Evolutionary conservation across 2,113 vertebrate species (phyloP), one percentile per base, ranked within the genome.

Genomic region (Sporophila hypoxantha): DNA sequence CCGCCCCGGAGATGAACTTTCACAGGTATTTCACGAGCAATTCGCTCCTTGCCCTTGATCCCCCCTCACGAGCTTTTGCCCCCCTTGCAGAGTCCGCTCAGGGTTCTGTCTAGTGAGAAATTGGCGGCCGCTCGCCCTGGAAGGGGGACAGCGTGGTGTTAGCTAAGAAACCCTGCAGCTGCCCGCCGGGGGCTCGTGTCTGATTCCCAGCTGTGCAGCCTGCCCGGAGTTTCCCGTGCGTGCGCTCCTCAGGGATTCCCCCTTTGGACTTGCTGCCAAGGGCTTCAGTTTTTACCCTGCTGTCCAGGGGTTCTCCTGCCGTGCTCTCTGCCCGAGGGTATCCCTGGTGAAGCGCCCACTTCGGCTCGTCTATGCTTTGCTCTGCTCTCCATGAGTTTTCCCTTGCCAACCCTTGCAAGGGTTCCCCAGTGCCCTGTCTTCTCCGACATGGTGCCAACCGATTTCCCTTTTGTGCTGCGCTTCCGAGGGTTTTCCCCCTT

Each of bases 1-100:
- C 99, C 99, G 3, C 99, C 99, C 10, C 98, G 97, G 99, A 99
- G 96, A 99, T 99, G 99, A 99, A 99, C 93, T 99, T 99, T 91
- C 99, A 99, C 96, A 98, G 99, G 99, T 99, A 95, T 1, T 29
- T 52, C 49, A 6, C 11, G 49, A 29, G 10, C 49, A n/a, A 27
- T 50, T 52, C 49, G 98, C 78, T 20, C 41, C 57, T 59, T 14
- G 25, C 77, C 47, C 49, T n/a, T 8, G 66, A 61, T 39, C n/a
- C 17, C 21, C 22, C 14, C n/a, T 69, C 10, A 5, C 17, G 1
- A 11, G 39, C 3, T 16, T 56, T n/a, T n/a, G n/a, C n/a, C 30
- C 32, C 66, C 57, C 34, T 14, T 1, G 57, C 21, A 5, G 4
- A 8, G 4, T 3, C n/a, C 11, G 20, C 23, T 41, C 0, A 11